These are phyloP conservation scores for Panthera uncia DNA, from an alignment of 2,113 vertebrate genomes.

Conservation along the genomic window DNA sequence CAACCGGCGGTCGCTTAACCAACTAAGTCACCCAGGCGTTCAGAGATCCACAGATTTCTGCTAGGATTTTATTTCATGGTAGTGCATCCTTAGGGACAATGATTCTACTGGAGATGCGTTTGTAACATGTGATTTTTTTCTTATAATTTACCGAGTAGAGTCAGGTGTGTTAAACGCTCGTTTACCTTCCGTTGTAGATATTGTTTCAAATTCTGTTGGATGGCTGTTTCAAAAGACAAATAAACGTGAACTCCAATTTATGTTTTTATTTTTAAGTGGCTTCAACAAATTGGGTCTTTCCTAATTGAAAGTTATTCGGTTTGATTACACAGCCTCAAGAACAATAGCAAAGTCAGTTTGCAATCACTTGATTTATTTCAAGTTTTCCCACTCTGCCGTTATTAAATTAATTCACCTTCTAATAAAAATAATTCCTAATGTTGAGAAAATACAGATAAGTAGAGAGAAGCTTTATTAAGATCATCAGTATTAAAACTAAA, in stretches of 20 bases:
- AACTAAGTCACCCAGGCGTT: too few relatives aligned
- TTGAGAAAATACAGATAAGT: slow-evolving; percentile 93
- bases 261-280: slow-evolving; percentile 54
- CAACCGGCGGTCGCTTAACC: too few relatives aligned
- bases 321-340: slow-evolving; percentile 59
- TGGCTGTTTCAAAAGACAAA: slow-evolving; percentile 5
- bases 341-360: slow-evolving; percentile 70
- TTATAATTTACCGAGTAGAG: neutral
- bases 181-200: neutral
- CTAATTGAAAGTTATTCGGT: slow-evolving; percentile 42
- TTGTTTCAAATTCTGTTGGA: neutral
- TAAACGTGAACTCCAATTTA: slow-evolving; percentile 35
- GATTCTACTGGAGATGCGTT: neutral
- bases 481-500: slow-evolving; percentile 96
- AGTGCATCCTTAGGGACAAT: neutral
- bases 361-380: slow-evolving; percentile 73
- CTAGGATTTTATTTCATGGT: neutral
- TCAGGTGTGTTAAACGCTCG: neutral
- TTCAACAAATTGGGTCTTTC: slow-evolving; percentile 49
- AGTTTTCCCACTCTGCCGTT: slow-evolving; percentile 69
- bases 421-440: slow-evolving; percentile 92
- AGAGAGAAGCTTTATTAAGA: slow-evolving; percentile 91
- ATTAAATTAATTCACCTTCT: slow-evolving; percentile 87
- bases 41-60: neutral
- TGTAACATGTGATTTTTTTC: neutral